Base-by-base conservation (phyloP, 2,113 vertebrate species). In the Syngnathoides biaculeatus region DNA sequence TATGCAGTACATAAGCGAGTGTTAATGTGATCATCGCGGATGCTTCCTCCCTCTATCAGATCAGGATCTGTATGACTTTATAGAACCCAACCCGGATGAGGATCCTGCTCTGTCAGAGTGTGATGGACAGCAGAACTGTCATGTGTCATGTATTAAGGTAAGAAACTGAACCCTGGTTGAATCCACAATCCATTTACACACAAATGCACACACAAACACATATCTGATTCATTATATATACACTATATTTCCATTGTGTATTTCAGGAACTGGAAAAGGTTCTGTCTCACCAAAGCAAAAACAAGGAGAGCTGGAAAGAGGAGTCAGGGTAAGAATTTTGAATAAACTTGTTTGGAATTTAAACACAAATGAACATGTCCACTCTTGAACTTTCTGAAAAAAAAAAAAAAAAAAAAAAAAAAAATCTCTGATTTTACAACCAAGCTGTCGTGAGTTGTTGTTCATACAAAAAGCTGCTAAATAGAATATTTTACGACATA, bases 11-110 rank as follows among this genome's bases (percentile, higher is more conserved):
- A 62, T 62, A 57, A 22, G 39, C 80, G 74, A 77, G 39, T 62
- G 77, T 79, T 64, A 68, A 68, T 89, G 62, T 88, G 84, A 81
- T 74, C 77, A 84, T 80, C 81, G 79, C 82, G 73, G 86, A 83
- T 87, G 83, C 87, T 86, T 87, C 86, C 84, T 88, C 86, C 87
- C 77, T 87, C 82, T 80, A 72, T 82, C 92, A 95, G 96, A 98
- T 90, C 95, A 95, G 86, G 97, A 99, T 78, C 87, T 92, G 0
- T 97, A 93, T 86, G 97, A 98, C 90, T 97, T 95, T 87, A 94
- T 94, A 86, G 96, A 98, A 63, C 93, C 94, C 42, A 95, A 79
- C 52, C 79, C 92, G 13, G 90, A 92, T 0, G 95, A 98, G 73
- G 96, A 97, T 68, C 88, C 91, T 82, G 86, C 89, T 82, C 91